Conservation (phyloP, 2,797 vertebrate species). For the Girardinus metallicus region DNA sequence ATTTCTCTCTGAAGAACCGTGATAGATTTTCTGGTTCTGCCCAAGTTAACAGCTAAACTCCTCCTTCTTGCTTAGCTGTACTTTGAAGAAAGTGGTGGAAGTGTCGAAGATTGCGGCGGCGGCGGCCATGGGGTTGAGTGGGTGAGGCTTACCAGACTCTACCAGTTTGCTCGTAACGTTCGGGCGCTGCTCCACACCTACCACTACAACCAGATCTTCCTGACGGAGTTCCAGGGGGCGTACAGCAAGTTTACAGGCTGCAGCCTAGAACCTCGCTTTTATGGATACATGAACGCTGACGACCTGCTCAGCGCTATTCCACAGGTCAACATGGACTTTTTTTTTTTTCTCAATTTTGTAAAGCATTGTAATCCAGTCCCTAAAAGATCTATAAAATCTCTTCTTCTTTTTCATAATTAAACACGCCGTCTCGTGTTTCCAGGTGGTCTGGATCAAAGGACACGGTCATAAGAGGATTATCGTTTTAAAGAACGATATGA, state of each 20-base stretch:
- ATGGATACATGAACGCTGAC: conserved; percentile 87
- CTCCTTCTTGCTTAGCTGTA: conserved; percentile 81
- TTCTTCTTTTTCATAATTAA: not conserved
- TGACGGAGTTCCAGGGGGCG: conserved; percentile 90
- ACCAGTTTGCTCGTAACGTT: conserved; percentile 92
- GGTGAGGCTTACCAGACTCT: conserved; percentile 91
- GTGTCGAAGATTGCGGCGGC: not conserved
- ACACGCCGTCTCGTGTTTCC: conserved; percentile 6
- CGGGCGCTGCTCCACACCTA: conserved; percentile 94
- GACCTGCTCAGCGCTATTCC: conserved; percentile 93
- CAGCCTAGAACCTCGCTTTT: conserved; percentile 85
- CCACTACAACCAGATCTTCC: conserved; percentile 98
- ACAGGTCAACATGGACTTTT: conserved; percentile 80
- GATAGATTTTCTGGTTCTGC: not conserved
- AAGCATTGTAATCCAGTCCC: not conserved
- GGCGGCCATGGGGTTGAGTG: conserved; percentile 75
- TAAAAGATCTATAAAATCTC: not conserved
- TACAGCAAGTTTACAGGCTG: conserved; percentile 92
- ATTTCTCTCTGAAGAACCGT: not conserved
- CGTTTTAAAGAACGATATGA: conserved; percentile 99
- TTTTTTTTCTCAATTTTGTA: not conserved
- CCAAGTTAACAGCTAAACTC: not conserved
- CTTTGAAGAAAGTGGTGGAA: conserved; percentile 66
- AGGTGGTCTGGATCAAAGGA: conserved; percentile 99
- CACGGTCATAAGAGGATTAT: conserved; percentile 98